A percentile compares a stretch with the other conserved stretches of the same genome.
These are phyloP conservation scores for Tachyglossus aculeatus DNA, from an alignment of 2,797 vertebrate species.

Conservation along the genomic window DNA sequence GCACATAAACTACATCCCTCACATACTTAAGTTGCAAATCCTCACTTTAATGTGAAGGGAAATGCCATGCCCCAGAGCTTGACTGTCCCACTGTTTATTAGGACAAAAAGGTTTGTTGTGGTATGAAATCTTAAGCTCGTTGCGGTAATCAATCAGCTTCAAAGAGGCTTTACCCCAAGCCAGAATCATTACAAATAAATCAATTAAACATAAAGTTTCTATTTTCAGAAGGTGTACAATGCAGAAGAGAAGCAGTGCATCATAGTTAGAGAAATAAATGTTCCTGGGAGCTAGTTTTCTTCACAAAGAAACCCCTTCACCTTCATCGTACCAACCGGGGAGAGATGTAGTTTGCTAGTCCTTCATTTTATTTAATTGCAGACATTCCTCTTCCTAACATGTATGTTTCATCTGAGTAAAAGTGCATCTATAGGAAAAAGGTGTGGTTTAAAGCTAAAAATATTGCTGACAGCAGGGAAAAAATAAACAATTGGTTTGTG, in stretches of 20 bases:
- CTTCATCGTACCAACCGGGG: neutral
- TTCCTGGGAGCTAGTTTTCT: conserved; percentile 50
- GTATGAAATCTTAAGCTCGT: conserved; percentile 86
- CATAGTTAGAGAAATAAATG: conserved; percentile 65
- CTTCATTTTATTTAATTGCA: conserved; percentile 52
- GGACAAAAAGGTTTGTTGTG: conserved; percentile 90
- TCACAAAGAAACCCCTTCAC: conserved; percentile 32
- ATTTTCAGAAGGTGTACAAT: conserved; percentile 73
- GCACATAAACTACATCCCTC: conserved; percentile 85
- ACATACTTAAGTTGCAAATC: conserved; percentile 90
- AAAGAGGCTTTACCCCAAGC: conserved; percentile 80
- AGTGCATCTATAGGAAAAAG: conserved; percentile 41
- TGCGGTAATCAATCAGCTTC: conserved; percentile 88
- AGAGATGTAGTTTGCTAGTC: conserved; percentile 30
- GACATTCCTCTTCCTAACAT: conserved; percentile 35
- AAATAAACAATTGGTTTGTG: conserved; percentile 40
- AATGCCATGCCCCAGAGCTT: conserved; percentile 83
- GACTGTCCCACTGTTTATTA: conserved; percentile 87
- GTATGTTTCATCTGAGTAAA: conserved; percentile 35
- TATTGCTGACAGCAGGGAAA: conserved; percentile 25
- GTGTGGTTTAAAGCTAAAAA: conserved; percentile 11
- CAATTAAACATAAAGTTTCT: conserved; percentile 85
- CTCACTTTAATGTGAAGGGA: conserved; percentile 86
- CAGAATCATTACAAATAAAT: conserved; percentile 87
- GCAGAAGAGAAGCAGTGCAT: conserved; percentile 68